Conservation (phyloP, 2,797 vertebrate species). For the Phataginus tricuspis region DNA sequence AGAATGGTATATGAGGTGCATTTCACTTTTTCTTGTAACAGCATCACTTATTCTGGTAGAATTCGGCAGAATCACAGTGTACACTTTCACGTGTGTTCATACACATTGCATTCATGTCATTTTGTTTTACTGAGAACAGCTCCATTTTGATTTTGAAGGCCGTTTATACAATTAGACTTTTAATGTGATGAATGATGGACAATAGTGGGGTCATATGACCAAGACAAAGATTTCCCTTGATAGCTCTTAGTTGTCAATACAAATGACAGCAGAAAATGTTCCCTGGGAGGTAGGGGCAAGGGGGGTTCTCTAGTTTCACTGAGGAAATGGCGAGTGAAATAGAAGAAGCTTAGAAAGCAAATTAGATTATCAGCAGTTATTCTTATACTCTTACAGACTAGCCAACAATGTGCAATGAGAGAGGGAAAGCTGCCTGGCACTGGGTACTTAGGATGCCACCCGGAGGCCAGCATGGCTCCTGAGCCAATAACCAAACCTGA, state of each 20-base stretch:
- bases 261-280: constrained; percentile 46
- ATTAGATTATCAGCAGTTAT: neutral
- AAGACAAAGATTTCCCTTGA: constrained; percentile 72
- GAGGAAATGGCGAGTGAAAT: neutral
- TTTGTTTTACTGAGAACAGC: constrained; percentile 51
- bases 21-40: neutral
- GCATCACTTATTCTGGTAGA: neutral
- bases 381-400: neutral
- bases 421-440: neutral
- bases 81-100: neutral
- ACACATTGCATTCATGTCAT: neutral
- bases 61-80: neutral
- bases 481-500: neutral
- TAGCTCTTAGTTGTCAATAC: constrained; percentile 62
- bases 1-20: neutral
- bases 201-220: constrained; percentile 50
- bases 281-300: neutral
- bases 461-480: neutral
- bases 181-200: constrained; percentile 67
- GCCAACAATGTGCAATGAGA: neutral
- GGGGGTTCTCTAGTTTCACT: neutral
- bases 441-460: neutral
- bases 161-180: constrained; percentile 65
- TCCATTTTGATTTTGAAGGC: constrained; percentile 55
- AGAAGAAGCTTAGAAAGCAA: neutral